Percentiles rank a stretch among this genome's conserved stretches.
Evolutionary conservation across 2,888 invertebrate genomes (phyloP).

Genomic region (Oscheius myriophilus): DNA sequence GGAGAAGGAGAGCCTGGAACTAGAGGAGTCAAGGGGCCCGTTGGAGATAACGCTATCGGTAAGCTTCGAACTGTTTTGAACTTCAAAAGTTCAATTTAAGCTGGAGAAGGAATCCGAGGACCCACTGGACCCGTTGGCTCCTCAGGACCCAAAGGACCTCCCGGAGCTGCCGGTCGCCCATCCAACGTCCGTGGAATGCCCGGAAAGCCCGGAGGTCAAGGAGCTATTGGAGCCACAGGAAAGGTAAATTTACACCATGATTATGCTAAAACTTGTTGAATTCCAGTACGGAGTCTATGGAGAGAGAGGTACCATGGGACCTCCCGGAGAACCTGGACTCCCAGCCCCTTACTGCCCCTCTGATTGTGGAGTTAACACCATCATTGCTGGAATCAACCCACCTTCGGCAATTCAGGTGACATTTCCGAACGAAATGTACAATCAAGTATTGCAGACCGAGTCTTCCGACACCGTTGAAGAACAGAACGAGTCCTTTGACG

Average conservation of each 20-base stretch:
- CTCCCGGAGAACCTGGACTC: conserved; percentile 57
- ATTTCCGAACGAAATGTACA: no score
- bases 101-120: conserved; percentile 62
- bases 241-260: conserved; percentile 42
- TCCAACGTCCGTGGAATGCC: conserved; percentile 58
- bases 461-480: neutral
- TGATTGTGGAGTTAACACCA: conserved; percentile 58
- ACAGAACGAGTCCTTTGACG: conserved; percentile 45
- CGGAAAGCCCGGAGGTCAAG: conserved; percentile 44
- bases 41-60: conserved; percentile 54
- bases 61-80: neutral
- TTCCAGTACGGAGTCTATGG: conserved; percentile 49
- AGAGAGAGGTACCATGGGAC: conserved; percentile 53
- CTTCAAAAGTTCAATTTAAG: no score
- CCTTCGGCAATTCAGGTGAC: conserved; percentile 22
- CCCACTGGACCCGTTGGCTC: conserved; percentile 56
- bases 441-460: neutral
- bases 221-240: conserved; percentile 57
- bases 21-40: conserved; percentile 47
- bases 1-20: conserved; percentile 44
- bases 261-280: neutral
- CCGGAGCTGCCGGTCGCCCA: conserved; percentile 55
- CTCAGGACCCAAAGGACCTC: conserved; percentile 53
- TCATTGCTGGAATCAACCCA: conserved; percentile 38
- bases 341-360: conserved; percentile 58